Evolutionary conservation across 1,140 invertebrate species (phyloP), one percentile per base, ranked within the genome.

Genomic region (Papilio xuthus): DNA sequence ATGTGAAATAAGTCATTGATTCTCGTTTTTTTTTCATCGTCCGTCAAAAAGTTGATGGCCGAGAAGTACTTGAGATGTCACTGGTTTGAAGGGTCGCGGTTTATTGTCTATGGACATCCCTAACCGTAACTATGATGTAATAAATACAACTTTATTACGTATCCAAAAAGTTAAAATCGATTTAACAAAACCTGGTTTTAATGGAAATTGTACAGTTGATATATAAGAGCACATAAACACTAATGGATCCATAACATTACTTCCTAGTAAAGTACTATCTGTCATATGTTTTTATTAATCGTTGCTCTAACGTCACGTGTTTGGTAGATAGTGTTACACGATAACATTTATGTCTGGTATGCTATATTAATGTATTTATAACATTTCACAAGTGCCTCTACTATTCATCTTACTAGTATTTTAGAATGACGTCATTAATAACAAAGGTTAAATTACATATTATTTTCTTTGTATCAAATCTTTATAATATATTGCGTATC

Each of bases 221-320:
- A 67, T 60, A 60, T 26, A 20, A 28, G 20, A 60, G 56, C 23
- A 28, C 26, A 67, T 32, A 13, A 60, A 26, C 23, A 60, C n/a
- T 41, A 71, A 37, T 71, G 41, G 32, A 71, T 71, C 20, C 6
- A 28, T 67, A 20, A 71, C 32, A 10, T 32, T 71, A 71, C 32
- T 37, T 42, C 32, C 32, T 71, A 20, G 32, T 70, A 70, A 1
- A 41, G 32, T 20, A 28, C 18, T 73, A 47, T 47, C 71, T 50
- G 71, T 73, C 71, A 50, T 73, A 42, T 73, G 71, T 73, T 73
- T 73, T 73, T 42, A 73, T 73, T 73, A 47, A 73, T 73, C 44
- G 44, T 42, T 37, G 44, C 20, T 73, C 20, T 42, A 72, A 73
- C 71, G 71, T 73, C 71, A 73, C 41, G 71, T 73, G 71, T 50